phyloP scores from a whole-genome alignment of 2,113 vertebrate species.

The Pristiophorus japonicus region DNA sequence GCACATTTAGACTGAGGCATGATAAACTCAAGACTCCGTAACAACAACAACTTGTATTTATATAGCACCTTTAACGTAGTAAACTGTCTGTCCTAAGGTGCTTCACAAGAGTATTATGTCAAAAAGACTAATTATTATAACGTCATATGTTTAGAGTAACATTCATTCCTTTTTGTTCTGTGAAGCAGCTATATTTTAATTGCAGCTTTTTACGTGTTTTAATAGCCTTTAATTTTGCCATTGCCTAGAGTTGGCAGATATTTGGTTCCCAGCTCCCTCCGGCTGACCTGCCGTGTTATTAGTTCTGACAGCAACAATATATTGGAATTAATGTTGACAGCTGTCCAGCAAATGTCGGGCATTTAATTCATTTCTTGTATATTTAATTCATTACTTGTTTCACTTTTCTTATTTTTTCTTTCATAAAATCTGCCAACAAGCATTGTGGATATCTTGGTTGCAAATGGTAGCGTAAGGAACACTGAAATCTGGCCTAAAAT shows the following conservation, averaged over 20 bases:
- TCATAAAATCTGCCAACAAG: neutral
- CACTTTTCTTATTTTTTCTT: neutral
- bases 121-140: neutral
- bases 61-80: too few relatives aligned
- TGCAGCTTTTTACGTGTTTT: neutral
- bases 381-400: neutral
- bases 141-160: neutral
- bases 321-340: neutral
- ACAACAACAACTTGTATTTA: too few relatives aligned
- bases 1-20: neutral
- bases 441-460: neutral
- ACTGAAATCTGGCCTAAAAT: neutral
- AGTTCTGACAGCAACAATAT: neutral
- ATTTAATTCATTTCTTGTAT: neutral
- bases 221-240: neutral
- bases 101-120: too few relatives aligned
- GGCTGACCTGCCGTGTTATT: neutral
- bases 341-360: neutral
- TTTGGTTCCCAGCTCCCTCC: neutral
- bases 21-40: neutral
- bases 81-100: too few relatives aligned
- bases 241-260: neutral
- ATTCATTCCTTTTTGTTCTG: neutral
- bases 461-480: neutral
- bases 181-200: neutral